These are phyloP conservation scores for Gonocerus acuteangulatus DNA, from an alignment of 2,888 invertebrate species.

Conservation along the genomic window DNA sequence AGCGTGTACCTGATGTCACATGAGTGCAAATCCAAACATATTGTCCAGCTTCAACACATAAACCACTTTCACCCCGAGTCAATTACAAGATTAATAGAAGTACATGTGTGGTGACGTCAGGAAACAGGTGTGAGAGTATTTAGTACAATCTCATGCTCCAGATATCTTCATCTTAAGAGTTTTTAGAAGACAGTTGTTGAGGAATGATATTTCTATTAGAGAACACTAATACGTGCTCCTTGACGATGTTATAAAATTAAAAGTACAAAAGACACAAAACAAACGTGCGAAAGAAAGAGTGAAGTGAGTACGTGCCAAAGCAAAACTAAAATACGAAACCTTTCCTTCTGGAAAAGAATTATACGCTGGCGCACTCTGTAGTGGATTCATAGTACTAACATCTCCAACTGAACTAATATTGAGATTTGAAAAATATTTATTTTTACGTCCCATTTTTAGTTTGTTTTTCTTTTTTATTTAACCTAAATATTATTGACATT, in stretches of 20 bases:
- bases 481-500: too few species aligned
- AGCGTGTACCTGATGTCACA: conserved; percentile 16
- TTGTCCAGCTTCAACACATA: neutral
- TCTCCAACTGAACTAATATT: neutral
- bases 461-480: too few species aligned
- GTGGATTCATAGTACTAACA: conserved; percentile 4
- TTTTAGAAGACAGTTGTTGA: conserved; percentile 13
- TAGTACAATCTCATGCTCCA: neutral
- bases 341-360: conserved; percentile 14
- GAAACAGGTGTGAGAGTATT: conserved; percentile 16
- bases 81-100: conserved; percentile 12
- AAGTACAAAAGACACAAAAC: conserved; percentile 2
- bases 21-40: conserved; percentile 6
- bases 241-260: neutral
- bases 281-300: neutral
- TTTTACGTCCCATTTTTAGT: too few species aligned
- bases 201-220: neutral
- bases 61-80: neutral
- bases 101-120: conserved; percentile 14
- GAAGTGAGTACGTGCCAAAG: conserved; percentile 5
- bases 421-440: too few species aligned
- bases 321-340: conserved; percentile 17
- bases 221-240: neutral
- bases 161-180: conserved; percentile 7
- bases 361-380: conserved; percentile 6